Conservation (phyloP, 2,113 vertebrate genomes). For the Sinocyclocheilus maitianheensis region DNA sequence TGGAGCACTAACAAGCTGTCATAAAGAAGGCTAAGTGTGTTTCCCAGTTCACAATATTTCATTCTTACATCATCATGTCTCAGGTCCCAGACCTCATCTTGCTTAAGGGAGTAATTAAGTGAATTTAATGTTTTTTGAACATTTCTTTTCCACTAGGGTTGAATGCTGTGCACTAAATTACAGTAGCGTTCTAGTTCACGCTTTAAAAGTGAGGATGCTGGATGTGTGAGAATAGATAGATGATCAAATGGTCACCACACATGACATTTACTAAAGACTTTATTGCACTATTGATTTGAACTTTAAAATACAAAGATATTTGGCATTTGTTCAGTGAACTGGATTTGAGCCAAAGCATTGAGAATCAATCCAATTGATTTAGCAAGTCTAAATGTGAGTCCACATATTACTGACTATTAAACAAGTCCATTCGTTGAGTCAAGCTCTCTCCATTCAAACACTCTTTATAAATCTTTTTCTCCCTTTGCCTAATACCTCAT, state of each 20-base stretch:
- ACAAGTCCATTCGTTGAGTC: background rate
- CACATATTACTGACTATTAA: background rate
- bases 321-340: constrained; percentile 60
- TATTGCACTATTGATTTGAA: constrained; percentile 44
- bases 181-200: background rate
- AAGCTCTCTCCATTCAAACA: background rate
- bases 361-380: constrained; percentile 27
- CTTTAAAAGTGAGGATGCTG: background rate
- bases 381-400: constrained; percentile 18
- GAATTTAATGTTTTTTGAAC: background rate
- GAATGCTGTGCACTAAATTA: background rate
- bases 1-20: constrained; percentile 25
- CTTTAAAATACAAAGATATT: constrained; percentile 63
- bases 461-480: constrained; percentile 33
- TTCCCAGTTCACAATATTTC: background rate
- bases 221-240: background rate
- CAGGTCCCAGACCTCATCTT: constrained; percentile 13
- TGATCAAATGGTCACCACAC: constrained; percentile 18
- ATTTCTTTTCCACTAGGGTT: background rate
- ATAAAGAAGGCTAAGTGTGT: background rate
- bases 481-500: constrained; percentile 5
- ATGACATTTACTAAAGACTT: constrained; percentile 52
- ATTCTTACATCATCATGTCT: background rate
- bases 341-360: constrained; percentile 36
- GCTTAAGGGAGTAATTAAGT: constrained; percentile 10